Conservation (phyloP, 2,888 invertebrate species). For the Ophion ellenae region DNA sequence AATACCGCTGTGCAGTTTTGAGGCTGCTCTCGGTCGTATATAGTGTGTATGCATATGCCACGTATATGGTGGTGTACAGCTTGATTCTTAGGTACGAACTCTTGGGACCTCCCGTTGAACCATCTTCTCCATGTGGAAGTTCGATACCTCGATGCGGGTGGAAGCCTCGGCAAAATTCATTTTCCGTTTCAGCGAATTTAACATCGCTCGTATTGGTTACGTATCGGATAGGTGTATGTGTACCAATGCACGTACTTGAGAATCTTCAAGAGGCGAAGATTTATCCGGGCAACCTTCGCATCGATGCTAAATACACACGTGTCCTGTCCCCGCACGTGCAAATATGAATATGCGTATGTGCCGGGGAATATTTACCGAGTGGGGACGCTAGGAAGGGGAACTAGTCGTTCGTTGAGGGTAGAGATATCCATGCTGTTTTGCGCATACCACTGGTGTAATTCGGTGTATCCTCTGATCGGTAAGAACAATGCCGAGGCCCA, state of each 20-base stretch:
- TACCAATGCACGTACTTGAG: background rate
- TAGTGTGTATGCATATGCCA: slow-evolving; percentile 8
- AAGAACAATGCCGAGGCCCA: slow-evolving; percentile 60
- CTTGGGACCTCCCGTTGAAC: slow-evolving; percentile 27
- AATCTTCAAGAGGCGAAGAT: slow-evolving; percentile 4
- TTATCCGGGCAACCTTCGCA: background rate
- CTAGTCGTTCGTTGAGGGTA: slow-evolving; percentile 35
- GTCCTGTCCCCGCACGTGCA: slow-evolving; percentile 50
- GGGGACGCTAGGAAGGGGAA: background rate
- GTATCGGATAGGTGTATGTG: background rate
- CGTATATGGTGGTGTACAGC: slow-evolving; percentile 6
- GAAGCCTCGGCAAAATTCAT: slow-evolving; percentile 45
- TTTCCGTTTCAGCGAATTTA: slow-evolving; percentile 51
- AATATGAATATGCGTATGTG: slow-evolving; percentile 53
- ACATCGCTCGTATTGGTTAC: slow-evolving; percentile 13
- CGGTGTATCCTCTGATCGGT: slow-evolving; percentile 60
- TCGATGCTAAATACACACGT: slow-evolving; percentile 46
- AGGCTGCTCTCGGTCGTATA: slow-evolving; percentile 38
- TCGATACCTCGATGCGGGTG: slow-evolving; percentile 52
- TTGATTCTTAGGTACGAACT: slow-evolving; percentile 39
- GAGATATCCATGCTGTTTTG: slow-evolving; percentile 44
- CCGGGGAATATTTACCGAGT: slow-evolving; percentile 40
- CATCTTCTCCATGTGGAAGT: slow-evolving; percentile 36
- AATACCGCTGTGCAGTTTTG: slow-evolving; percentile 54
- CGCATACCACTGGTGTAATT: slow-evolving; percentile 62